phyloP scores from a whole-genome alignment of 2,888 invertebrate genomes.

The Cheilosia impressa region DNA sequence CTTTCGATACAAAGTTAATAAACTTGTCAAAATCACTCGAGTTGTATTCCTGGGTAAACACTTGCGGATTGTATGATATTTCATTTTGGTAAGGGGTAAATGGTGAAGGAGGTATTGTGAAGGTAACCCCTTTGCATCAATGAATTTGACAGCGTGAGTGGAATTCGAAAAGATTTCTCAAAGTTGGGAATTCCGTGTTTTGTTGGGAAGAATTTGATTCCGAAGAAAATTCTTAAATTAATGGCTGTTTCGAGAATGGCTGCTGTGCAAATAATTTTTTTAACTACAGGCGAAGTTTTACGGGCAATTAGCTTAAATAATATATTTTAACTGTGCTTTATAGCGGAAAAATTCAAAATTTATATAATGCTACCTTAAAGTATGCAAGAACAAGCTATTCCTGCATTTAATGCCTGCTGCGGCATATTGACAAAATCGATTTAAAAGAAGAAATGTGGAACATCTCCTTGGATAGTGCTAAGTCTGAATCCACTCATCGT shows the following conservation, averaged over 20 bases:
- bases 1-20: slow-evolving; percentile 66
- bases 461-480: too few relatives aligned
- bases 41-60: slow-evolving; percentile 64
- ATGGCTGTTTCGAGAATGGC: not conserved
- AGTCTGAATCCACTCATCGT: too few relatives aligned
- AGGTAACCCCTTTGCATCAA: slow-evolving; percentile 10
- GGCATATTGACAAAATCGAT: too few relatives aligned
- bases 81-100: slow-evolving; percentile 32
- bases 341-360: too few relatives aligned
- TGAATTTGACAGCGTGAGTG: slow-evolving; percentile 36
- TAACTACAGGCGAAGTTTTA: too few relatives aligned
- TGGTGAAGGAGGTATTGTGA: not conserved
- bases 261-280: too few relatives aligned
- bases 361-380: too few relatives aligned
- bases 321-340: too few relatives aligned
- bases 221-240: not conserved
- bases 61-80: slow-evolving; percentile 66
- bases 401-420: too few relatives aligned
- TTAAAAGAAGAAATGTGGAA: too few relatives aligned
- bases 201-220: slow-evolving; percentile 19
- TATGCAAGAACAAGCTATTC: too few relatives aligned
- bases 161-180: slow-evolving; percentile 53
- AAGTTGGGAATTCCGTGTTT: slow-evolving; percentile 8
- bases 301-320: too few relatives aligned
- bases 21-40: slow-evolving; percentile 72